Percentiles rank a stretch among this genome's conserved stretches.
These are phyloP conservation scores for Podotricha telesiphe DNA, from an alignment of 2,888 invertebrate genomes.

Conservation along the genomic window DNA sequence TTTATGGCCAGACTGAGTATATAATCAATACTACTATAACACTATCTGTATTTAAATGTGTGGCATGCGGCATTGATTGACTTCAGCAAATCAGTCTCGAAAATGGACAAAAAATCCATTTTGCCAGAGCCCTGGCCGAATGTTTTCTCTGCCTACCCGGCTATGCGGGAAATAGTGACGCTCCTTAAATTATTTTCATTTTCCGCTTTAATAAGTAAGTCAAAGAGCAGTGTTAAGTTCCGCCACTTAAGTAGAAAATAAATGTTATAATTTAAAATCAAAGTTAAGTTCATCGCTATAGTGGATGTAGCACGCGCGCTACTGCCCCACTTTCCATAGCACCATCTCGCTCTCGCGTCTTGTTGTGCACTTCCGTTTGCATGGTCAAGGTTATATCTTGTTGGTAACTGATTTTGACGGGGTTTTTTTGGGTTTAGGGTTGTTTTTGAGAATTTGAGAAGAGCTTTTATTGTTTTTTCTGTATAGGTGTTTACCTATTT, in stretches of 20 bases:
- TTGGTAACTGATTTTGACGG: neutral
- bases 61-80: too few relatives aligned
- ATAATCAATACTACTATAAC: too few relatives aligned
- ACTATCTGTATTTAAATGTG: too few relatives aligned
- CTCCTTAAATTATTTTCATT: too few relatives aligned
- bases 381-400: slow-evolving; percentile 41
- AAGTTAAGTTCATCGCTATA: slow-evolving; percentile 42
- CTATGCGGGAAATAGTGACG: too few relatives aligned
- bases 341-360: slow-evolving; percentile 51
- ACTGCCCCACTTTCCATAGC: slow-evolving; percentile 64
- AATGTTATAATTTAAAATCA: slow-evolving; percentile 9
- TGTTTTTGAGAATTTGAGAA: neutral
- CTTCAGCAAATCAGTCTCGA: too few relatives aligned
- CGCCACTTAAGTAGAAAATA: neutral
- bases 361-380: slow-evolving; percentile 45
- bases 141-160: too few relatives aligned
- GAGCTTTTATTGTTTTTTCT: neutral
- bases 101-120: too few relatives aligned
- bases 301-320: slow-evolving; percentile 67
- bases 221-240: too few relatives aligned
- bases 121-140: too few relatives aligned
- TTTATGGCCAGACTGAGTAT: too few relatives aligned
- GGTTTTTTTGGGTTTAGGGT: neutral
- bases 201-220: neutral
- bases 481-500: too few relatives aligned